Percentiles rank a stretch among this genome's conserved stretches.
Evolutionary conservation across 2,888 invertebrate species (phyloP).

Genomic region (Esperia sulphurella): DNA sequence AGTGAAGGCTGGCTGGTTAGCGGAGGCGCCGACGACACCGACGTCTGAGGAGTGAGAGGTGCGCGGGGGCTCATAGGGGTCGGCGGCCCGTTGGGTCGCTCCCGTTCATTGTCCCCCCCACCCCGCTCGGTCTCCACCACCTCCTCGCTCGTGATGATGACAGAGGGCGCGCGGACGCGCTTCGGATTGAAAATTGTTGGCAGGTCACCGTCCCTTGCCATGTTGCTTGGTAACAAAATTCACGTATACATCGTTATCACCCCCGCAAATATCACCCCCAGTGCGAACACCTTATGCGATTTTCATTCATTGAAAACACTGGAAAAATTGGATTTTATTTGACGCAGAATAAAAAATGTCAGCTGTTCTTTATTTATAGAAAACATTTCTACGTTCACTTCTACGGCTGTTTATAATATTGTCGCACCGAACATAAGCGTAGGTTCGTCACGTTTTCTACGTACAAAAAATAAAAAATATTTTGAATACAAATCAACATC

Average conservation of each 20-base stretch:
- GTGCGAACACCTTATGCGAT: neutral
- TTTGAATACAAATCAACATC: neutral
- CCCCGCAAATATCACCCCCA: conserved; percentile 3
- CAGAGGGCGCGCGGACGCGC: conserved; percentile 83
- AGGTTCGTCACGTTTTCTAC: neutral
- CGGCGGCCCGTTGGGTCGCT: conserved; percentile 66
- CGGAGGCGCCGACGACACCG: conserved; percentile 71
- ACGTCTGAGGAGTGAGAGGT: conserved; percentile 67
- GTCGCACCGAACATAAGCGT: neutral
- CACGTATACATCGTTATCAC: conserved; percentile 25
- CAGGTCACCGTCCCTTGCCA: conserved; percentile 87
- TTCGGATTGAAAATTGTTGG: conserved; percentile 90
- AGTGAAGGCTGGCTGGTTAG: conserved; percentile 68
- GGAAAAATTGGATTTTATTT: conserved; percentile 7
- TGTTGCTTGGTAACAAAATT: conserved; percentile 36
- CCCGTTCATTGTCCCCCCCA: conserved; percentile 52
- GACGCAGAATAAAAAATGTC: conserved; percentile 9
- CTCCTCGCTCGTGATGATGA: conserved; percentile 84
- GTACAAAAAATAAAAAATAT: neutral
- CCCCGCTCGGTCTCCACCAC: conserved; percentile 61
- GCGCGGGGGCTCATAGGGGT: conserved; percentile 66
- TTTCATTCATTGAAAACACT: conserved; percentile 5
- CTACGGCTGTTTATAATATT: neutral
- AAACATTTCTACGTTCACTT: conserved; percentile 9
- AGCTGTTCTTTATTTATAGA: conserved; percentile 18